These are phyloP conservation scores for Epinephelus malabaricus DNA, from an alignment of 2,797 vertebrate species.

Conservation along the genomic window DNA sequence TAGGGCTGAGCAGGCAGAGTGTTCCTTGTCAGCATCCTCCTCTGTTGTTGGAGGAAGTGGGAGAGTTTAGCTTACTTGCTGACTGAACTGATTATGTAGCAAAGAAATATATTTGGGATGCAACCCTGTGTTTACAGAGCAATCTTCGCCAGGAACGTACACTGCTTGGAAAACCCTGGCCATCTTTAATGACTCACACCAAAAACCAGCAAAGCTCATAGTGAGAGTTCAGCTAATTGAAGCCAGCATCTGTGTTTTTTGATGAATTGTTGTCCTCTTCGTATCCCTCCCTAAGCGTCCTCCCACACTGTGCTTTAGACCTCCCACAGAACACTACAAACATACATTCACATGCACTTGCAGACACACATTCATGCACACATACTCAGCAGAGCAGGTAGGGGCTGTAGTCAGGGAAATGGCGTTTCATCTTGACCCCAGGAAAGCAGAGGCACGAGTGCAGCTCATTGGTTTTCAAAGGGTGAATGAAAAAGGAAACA, in stretches of 20 bases:
- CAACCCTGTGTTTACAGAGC: constrained; percentile 54
- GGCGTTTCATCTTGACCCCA: constrained; percentile 57
- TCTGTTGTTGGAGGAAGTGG: constrained; percentile 31
- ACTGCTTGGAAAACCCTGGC: constrained; percentile 30
- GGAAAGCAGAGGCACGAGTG: constrained; percentile 51
- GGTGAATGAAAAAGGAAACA: constrained; percentile 57
- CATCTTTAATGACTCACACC: constrained; percentile 53
- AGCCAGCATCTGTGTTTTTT: constrained; percentile 64
- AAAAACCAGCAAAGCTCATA: constrained; percentile 33
- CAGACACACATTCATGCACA: constrained; percentile 5
- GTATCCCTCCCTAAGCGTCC: constrained; percentile 66
- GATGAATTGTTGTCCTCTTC: constrained; percentile 71
- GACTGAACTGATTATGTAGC: constrained; percentile 51
- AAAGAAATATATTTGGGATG: constrained; percentile 44
- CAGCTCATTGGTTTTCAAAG: constrained; percentile 65
- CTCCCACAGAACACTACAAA: constrained; percentile 68
- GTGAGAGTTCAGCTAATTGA: constrained; percentile 67
- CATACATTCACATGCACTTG: constrained; percentile 14
- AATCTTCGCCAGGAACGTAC: constrained; percentile 31
- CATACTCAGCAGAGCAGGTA: constrained; percentile 56
- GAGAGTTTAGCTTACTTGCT: constrained; percentile 46
- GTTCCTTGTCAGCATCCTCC: constrained; percentile 55
- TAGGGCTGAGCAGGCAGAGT: constrained; percentile 39
- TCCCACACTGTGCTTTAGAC: constrained; percentile 59
- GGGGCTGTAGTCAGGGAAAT: constrained; percentile 14